These are phyloP conservation scores for human DNA, from an alignment of 2,113 vertebrate genomes.

Conservation along the genomic window GRCh38 chr19:39188501-39189000, in stretches of 20 bases:
- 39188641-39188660: neutral
- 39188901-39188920: neutral
- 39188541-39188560: neutral
- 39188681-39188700: neutral
- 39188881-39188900: too few relatives aligned
- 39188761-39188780: neutral
- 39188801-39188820: neutral
- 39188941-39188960: neutral
- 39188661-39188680: neutral
- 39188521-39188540: neutral
- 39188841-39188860: too few relatives aligned
- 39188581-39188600: neutral
- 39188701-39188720: neutral
- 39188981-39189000: neutral
- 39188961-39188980: neutral
- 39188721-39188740: too few relatives aligned
- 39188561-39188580: neutral
- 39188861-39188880: neutral
- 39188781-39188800: neutral
- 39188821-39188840: neutral
- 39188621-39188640: neutral
- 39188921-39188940: neutral
- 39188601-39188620: neutral
- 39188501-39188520: neutral
- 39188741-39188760: neutral